Base-by-base conservation (phyloP, 1,140 invertebrate species). In the Ostrea edulis region DNA sequence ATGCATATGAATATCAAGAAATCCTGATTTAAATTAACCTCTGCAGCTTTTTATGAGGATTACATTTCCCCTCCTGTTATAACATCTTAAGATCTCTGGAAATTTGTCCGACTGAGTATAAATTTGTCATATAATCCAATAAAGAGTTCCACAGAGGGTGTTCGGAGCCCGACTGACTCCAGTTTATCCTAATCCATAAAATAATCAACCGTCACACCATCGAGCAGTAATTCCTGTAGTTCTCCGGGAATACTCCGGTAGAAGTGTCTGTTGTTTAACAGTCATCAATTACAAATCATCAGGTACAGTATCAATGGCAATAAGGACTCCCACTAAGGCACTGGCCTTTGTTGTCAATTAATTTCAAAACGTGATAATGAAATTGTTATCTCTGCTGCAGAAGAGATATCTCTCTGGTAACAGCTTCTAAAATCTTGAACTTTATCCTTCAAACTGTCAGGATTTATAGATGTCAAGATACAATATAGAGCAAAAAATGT, bases 51-150 rank as follows among this genome's bases (percentile, higher is more conserved):
- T 77, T 35, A 77, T 35, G 29, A 35, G 68, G 68, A 35, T 77
- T 29, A 77, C 29, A 12, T 77, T 77, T 77, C 68, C 1, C 17
- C 0, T 35, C 22, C 68, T 77, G 68, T 77, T 77, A 77, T 17
- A 77, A 5, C 68, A 77, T 25, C 29, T 77, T 77, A 77, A 29
- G 68, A 35, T 77, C 68, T 77, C 25, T 35, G 12, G 29, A 77
- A 77, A 77, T 77, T 77, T 77, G 68, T 77, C 68, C 68, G 35
- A 77, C 68, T 77, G 68, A 25, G 68, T 25, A 77, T 77, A 77
- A 77, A 77, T 29, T 77, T 35, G 68, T 77, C 68, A 77, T 29
- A 77, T 77, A 77, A 7, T 77, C 68, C 68, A 77, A 25, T 77
- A 77, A 77, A 77, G 68, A 35, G 68, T 77, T 25, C 68, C 68